Percentiles rank a stretch among this genome's conserved stretches.
These are phyloP conservation scores for Acanthis flammea DNA, from an alignment of 2,797 vertebrate species.

Conservation along the genomic window DNA sequence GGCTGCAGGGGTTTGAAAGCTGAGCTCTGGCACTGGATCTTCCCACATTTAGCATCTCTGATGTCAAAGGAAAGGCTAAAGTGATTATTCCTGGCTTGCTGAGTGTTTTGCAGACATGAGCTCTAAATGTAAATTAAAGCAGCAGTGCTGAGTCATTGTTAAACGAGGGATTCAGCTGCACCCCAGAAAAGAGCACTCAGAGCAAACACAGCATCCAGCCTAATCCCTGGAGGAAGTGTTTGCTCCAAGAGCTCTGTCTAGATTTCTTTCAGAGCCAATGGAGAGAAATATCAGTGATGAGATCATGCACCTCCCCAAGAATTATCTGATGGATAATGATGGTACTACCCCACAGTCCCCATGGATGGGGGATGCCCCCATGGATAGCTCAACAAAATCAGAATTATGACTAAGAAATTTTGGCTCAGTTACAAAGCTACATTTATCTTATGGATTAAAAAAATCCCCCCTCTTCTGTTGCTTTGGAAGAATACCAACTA, in stretches of 20 bases:
- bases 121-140: neutral
- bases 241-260: neutral
- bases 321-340: neutral
- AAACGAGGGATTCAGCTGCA: neutral
- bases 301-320: neutral
- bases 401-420: neutral
- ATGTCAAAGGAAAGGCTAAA: neutral
- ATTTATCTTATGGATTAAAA: neutral
- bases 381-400: neutral
- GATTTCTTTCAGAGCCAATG: neutral
- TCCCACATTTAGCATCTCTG: slow-evolving; percentile 94
- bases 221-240: neutral
- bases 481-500: neutral
- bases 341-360: neutral
- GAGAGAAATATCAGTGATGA: neutral
- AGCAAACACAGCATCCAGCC: neutral
- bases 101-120: neutral
- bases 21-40: slow-evolving; percentile 92
- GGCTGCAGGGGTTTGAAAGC: slow-evolving; percentile 85
- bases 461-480: neutral
- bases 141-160: neutral
- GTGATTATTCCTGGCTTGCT: neutral
- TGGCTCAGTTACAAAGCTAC: neutral
- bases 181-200: neutral
- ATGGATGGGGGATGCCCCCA: neutral